These are phyloP conservation scores for Phaenicophaeus curvirostris DNA, from an alignment of 2,797 vertebrate species.

Conservation along the genomic window DNA sequence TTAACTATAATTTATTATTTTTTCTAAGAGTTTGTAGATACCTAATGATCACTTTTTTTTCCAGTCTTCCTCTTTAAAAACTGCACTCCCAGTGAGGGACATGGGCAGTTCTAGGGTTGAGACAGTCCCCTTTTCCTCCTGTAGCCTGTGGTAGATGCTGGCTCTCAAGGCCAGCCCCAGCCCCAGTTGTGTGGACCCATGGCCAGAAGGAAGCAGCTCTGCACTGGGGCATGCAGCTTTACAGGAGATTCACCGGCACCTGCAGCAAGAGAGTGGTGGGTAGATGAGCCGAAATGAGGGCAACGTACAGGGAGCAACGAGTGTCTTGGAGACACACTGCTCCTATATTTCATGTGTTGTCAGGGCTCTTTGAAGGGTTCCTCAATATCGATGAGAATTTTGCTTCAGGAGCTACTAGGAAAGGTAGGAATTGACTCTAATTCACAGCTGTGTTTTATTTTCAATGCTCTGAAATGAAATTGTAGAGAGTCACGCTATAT, in stretches of 20 bases:
- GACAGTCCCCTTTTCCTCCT: background rate
- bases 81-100: background rate
- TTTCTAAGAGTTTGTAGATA: background rate
- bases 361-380: background rate
- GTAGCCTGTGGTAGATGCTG: background rate
- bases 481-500: background rate
- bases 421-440: conserved; percentile 5
- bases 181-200: background rate
- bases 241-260: accelerated
- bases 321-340: background rate
- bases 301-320: background rate
- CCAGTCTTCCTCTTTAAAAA: background rate
- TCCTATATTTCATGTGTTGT: accelerated
- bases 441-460: background rate
- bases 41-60: background rate
- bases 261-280: background rate
- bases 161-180: background rate
- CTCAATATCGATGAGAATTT: background rate
- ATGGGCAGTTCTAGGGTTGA: background rate
- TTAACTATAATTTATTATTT: background rate
- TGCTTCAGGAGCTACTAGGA: background rate
- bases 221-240: background rate
- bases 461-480: background rate
- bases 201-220: background rate
- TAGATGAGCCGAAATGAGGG: background rate